These are phyloP conservation scores for Apantesis nais DNA, from an alignment of 2,888 invertebrate genomes.

Conservation along the genomic window DNA sequence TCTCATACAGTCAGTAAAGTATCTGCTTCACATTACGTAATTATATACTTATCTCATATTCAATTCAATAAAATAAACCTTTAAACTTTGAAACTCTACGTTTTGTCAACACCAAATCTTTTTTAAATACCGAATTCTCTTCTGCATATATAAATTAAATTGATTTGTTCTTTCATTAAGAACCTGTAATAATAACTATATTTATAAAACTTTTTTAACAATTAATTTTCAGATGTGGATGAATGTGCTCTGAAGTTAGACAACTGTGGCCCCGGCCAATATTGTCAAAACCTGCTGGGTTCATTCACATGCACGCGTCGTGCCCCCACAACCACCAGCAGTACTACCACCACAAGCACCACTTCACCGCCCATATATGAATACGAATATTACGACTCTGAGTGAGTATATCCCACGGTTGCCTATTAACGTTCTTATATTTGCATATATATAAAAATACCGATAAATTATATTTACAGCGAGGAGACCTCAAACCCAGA, in stretches of 20 bases:
- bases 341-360: constrained; percentile 44
- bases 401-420: constrained; percentile 54
- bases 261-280: constrained; percentile 75
- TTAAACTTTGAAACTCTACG: not conserved
- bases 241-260: constrained; percentile 86
- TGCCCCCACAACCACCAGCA: constrained; percentile 44
- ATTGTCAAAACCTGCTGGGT: constrained; percentile 97
- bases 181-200: not conserved
- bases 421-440: not conserved
- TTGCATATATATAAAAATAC: not conserved
- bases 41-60: not conserved
- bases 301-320: constrained; percentile 91
- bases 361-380: constrained; percentile 52
- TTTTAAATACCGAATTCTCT: not conserved
- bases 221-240: constrained; percentile 85
- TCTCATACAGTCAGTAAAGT: not conserved
- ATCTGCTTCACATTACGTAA: not conserved
- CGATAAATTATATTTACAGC: constrained; percentile 43
- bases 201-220: not conserved
- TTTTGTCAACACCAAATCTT: not conserved
- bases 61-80: not conserved
- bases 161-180: not conserved
- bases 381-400: constrained; percentile 74
- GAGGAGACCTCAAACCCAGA: constrained; percentile 58
- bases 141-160: not conserved